phyloP scores from a whole-genome alignment of 1,140 invertebrate genomes.

The Lanistes nyassanus region DNA sequence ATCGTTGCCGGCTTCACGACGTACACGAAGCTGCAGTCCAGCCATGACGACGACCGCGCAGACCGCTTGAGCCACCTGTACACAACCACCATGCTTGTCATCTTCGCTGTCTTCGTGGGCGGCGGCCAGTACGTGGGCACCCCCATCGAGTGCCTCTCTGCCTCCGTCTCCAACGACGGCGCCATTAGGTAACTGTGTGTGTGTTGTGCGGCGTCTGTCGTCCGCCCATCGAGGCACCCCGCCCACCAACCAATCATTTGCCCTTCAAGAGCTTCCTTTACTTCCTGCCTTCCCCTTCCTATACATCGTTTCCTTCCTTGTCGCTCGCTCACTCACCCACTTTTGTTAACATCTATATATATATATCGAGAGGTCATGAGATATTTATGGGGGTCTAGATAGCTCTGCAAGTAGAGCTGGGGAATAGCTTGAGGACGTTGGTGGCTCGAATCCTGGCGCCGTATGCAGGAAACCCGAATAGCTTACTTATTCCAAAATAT shows the following conservation, averaged over 20 bases:
- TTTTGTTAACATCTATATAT: too few relatives aligned
- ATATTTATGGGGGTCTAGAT: too few relatives aligned
- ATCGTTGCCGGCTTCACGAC: conserved; percentile 38
- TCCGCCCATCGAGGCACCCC: background rate
- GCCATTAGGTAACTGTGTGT: background rate
- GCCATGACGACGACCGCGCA: conserved; percentile 55
- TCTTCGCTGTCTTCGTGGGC: conserved; percentile 46
- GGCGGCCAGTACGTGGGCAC: conserved; percentile 82
- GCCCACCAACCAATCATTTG: background rate
- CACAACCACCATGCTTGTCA: conserved; percentile 44
- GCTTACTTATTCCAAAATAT: too few relatives aligned
- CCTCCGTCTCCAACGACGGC: conserved; percentile 28
- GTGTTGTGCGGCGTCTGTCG: background rate
- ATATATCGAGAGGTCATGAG: too few relatives aligned
- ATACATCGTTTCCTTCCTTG: background rate
- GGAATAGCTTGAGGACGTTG: too few relatives aligned
- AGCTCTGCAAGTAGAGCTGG: too few relatives aligned
- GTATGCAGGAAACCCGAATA: too few relatives aligned
- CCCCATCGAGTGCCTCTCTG: conserved; percentile 56
- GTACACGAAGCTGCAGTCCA: conserved; percentile 39
- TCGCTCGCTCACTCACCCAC: background rate
- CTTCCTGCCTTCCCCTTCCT: background rate
- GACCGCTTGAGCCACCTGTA: conserved; percentile 51
- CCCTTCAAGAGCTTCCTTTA: background rate
- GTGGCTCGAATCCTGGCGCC: too few relatives aligned